phyloP scores from a whole-genome alignment of 1,140 invertebrate species.

The Brachionus calyciflorus region DNA sequence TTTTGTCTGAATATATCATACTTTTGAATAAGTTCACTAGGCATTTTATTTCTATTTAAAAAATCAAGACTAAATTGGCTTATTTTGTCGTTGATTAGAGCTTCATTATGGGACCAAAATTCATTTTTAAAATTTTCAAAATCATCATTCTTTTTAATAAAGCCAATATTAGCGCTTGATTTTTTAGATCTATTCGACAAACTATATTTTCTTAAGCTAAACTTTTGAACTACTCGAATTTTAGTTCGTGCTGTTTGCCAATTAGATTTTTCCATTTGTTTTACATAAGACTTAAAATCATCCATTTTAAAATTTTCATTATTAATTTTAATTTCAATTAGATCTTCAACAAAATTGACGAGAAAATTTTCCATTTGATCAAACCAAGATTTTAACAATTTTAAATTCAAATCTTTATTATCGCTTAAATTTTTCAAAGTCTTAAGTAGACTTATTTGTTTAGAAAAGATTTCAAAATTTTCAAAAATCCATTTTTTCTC shows the following conservation, averaged over 20 bases:
- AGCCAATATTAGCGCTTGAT: background rate
- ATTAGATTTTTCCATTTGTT: background rate
- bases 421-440: background rate
- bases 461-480: background rate
- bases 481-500: background rate
- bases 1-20: no score
- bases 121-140: slow-evolving; percentile 13
- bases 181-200: background rate
- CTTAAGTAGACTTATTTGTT: background rate
- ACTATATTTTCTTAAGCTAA: slow-evolving; percentile 10
- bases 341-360: background rate
- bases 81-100: background rate
- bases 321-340: background rate
- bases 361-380: background rate
- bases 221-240: background rate
- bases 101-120: background rate
- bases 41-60: background rate
- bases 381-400: background rate
- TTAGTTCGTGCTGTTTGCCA: background rate
- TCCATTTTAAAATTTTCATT: background rate
- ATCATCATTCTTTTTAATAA: background rate
- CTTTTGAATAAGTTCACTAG: background rate
- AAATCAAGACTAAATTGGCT: background rate
- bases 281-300: background rate
- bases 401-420: background rate